Percentiles rank a stretch among this genome's conserved stretches.
Evolutionary conservation across 2,113 vertebrate genomes (phyloP).

Genomic region (Dinomys branickii): DNA sequence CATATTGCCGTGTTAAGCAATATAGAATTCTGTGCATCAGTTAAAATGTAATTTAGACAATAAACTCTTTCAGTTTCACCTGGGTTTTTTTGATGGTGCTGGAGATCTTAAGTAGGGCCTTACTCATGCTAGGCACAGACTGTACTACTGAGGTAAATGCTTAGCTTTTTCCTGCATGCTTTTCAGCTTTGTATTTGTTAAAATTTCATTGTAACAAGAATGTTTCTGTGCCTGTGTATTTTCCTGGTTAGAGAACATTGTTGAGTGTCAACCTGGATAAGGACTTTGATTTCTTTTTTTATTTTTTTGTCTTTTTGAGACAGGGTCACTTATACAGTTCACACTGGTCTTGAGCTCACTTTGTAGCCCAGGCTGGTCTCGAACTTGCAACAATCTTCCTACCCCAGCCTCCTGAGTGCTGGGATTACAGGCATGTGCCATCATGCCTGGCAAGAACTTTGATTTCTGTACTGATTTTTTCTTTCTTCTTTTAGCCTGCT

Average conservation of each 20-base stretch:
- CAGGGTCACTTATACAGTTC: too few species aligned
- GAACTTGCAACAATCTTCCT: too few species aligned
- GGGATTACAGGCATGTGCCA: too few species aligned
- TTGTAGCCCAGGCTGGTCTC: too few species aligned
- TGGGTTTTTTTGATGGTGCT: not conserved
- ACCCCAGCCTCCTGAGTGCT: too few species aligned
- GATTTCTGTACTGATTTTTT: not conserved
- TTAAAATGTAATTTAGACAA: not conserved
- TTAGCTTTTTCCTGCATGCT: not conserved
- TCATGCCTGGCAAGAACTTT: not conserved
- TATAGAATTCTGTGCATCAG: not conserved
- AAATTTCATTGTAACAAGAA: not conserved
- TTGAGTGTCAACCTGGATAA: not conserved
- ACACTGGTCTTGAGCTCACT: too few species aligned
- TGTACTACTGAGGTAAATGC: not conserved
- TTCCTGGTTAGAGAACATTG: not conserved
- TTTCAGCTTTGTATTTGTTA: not conserved
- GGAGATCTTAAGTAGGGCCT: not conserved
- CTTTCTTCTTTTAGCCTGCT: not conserved
- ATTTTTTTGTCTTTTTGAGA: too few species aligned
- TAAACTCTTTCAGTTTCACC: not conserved
- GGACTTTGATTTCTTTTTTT: not conserved
- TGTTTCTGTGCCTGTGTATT: accelerated
- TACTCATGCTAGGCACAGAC: not conserved
- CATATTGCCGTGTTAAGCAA: not conserved